Conservation (phyloP, 1,140 invertebrate genomes). For the Heliconius hewitsoni region DNA sequence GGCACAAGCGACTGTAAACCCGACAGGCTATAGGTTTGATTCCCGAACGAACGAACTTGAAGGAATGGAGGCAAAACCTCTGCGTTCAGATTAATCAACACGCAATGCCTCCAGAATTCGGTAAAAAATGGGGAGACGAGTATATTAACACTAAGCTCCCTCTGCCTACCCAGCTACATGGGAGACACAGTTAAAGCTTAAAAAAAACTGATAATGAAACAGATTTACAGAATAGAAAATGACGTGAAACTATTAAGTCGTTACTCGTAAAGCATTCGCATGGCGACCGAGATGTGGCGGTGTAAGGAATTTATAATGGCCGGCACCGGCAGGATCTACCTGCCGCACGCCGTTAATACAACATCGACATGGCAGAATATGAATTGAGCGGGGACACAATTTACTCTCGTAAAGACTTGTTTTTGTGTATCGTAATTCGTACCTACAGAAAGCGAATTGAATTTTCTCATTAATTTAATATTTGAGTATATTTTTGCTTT, state of each 20-base stretch:
- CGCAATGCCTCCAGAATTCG: too few species aligned
- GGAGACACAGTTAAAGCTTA: too few species aligned
- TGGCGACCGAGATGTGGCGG: slow-evolving; percentile 33
- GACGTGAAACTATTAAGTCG: slow-evolving; percentile 35
- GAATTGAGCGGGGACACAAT: slow-evolving; percentile 12
- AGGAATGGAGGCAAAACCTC: too few species aligned
- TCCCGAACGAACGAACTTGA: too few species aligned
- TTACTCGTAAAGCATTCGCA: slow-evolving; percentile 40
- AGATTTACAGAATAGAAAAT: slow-evolving; percentile 21
- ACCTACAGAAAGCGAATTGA: neutral
- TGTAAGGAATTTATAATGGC: slow-evolving; percentile 64
- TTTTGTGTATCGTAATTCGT: neutral
- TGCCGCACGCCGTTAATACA: slow-evolving; percentile 35
- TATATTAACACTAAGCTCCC: too few species aligned
- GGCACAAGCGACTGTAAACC: too few species aligned
- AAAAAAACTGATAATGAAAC: neutral
- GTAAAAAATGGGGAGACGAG: too few species aligned
- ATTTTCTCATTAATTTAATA: neutral
- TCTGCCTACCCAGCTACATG: too few species aligned
- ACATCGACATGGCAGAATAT: slow-evolving; percentile 21
- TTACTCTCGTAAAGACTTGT: slow-evolving; percentile 7
- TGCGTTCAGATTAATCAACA: too few species aligned
- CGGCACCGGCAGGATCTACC: slow-evolving; percentile 55
- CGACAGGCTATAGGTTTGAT: too few species aligned
- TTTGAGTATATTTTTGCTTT: neutral